These are phyloP conservation scores for Uria aalge DNA, from an alignment of 2,113 vertebrate species.

Conservation along the genomic window DNA sequence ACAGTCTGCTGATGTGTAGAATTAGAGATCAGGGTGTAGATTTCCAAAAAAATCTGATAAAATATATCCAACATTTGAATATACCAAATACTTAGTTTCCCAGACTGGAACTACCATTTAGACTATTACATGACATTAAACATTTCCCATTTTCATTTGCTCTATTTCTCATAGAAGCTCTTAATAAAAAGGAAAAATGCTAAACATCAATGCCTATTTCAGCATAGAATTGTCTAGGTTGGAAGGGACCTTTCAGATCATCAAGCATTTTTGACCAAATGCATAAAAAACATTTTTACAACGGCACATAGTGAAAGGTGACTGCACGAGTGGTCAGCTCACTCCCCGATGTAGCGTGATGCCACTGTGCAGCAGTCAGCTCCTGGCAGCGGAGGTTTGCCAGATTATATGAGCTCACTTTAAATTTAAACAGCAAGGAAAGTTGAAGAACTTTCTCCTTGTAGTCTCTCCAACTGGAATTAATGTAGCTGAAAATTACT, in stretches of 20 bases:
- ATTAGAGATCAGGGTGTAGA: not conserved
- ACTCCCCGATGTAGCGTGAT: rapidly evolving
- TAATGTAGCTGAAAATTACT: not conserved
- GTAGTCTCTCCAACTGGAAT: not conserved
- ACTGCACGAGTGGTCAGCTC: rapidly evolving
- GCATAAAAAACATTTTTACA: not conserved
- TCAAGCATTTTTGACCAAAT: not conserved
- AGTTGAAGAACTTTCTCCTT: not conserved
- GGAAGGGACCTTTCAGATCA: no score
- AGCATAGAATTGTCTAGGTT: not conserved
- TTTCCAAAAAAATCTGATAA: not conserved
- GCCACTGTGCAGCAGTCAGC: not conserved
- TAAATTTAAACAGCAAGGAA: not conserved
- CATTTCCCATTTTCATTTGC: not conserved
- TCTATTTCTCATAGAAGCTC: not conserved
- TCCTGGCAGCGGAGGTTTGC: not conserved
- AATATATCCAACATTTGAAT: not conserved
- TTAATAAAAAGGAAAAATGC: rapidly evolving
- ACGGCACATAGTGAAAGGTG: rapidly evolving
- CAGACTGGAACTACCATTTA: not conserved
- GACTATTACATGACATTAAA: not conserved
- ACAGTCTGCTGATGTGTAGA: not conserved
- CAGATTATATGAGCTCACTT: not conserved
- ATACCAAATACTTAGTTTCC: not conserved
- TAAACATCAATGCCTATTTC: rapidly evolving